phyloP scores from a whole-genome alignment of 1,140 invertebrate species.

The Eriocheir sinensis region DNA sequence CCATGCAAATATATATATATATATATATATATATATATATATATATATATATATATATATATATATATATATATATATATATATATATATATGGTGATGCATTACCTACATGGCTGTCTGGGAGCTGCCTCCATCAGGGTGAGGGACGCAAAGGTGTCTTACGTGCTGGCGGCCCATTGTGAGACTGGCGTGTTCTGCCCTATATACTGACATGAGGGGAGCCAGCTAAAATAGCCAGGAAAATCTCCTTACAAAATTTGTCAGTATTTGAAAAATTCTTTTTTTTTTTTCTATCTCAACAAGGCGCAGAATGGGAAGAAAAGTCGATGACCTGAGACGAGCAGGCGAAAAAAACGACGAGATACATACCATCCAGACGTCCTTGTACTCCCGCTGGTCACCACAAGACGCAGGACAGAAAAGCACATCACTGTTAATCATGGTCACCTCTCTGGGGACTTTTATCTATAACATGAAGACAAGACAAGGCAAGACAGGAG shows the following conservation, averaged over 20 bases:
- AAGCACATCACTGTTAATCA: constrained; percentile 67
- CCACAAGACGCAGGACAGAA: constrained; percentile 55
- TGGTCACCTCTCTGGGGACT: constrained; percentile 30
- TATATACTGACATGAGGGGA: constrained; percentile 67
- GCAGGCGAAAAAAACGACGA: constrained; percentile 47
- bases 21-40: too few relatives aligned
- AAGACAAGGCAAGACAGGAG: constrained; percentile 41
- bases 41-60: too few relatives aligned
- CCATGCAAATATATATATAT: too few relatives aligned
- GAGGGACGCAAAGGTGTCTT: constrained; percentile 60
- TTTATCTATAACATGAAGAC: constrained; percentile 43
- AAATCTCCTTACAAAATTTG: constrained; percentile 70
- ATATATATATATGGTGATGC: background rate
- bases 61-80: too few relatives aligned
- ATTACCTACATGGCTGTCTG: constrained; percentile 32
- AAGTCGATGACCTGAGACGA: constrained; percentile 46
- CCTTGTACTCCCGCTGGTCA: constrained; percentile 79
- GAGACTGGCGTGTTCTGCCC: constrained; percentile 55
- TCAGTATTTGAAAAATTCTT: constrained; percentile 68
- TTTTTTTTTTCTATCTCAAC: constrained; percentile 1
- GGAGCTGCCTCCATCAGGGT: constrained; percentile 30
- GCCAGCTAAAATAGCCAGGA: constrained; percentile 40
- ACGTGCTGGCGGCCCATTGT: constrained; percentile 53
- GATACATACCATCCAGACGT: constrained; percentile 79
- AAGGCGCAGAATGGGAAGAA: constrained; percentile 43